Evolutionary conservation across 2,888 invertebrate species (phyloP).

Genomic region (Halictus quadricinctus): DNA sequence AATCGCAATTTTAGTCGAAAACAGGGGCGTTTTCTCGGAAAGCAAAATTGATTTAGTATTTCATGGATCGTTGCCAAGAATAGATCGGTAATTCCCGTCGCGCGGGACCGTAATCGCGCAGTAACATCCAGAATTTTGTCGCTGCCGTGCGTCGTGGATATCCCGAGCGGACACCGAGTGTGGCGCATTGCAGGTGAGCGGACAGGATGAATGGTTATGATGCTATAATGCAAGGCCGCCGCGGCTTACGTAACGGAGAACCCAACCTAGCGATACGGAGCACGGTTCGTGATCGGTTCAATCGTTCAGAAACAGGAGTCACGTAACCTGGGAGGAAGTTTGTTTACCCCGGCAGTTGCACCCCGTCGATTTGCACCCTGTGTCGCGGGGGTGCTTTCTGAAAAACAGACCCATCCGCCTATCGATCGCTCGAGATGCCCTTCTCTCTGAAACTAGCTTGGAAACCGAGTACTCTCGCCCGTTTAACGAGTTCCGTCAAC

Average conservation of each 20-base stretch:
- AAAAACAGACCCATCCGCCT: not conserved
- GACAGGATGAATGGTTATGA: slow-evolving; percentile 80
- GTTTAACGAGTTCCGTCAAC: not conserved
- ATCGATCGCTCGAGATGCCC: not conserved
- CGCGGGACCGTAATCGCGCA: not conserved
- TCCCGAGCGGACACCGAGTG: slow-evolving; percentile 72
- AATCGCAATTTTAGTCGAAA: not conserved
- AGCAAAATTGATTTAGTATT: not conserved
- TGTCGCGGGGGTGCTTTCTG: not conserved
- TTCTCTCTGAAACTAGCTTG: not conserved
- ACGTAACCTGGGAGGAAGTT: slow-evolving; percentile 7
- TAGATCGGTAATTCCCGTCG: not conserved
- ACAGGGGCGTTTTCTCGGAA: not conserved
- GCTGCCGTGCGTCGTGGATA: slow-evolving; percentile 27
- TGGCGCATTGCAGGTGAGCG: slow-evolving; percentile 80
- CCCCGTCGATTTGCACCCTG: not conserved
- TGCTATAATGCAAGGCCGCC: slow-evolving; percentile 80
- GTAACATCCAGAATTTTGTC: slow-evolving; percentile 23
- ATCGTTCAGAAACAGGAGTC: slow-evolving; percentile 56
- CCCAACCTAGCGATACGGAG: slow-evolving; percentile 74
- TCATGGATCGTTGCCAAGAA: not conserved
- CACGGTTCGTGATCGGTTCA: slow-evolving; percentile 73
- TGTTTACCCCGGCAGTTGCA: slow-evolving; percentile 1
- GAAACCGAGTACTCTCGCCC: not conserved
- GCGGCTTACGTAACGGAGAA: slow-evolving; percentile 77